Percentiles rank a stretch among this genome's conserved stretches.
phyloP scores from a whole-genome alignment of 2,797 vertebrate genomes.

The Chromobotia macracanthus region DNA sequence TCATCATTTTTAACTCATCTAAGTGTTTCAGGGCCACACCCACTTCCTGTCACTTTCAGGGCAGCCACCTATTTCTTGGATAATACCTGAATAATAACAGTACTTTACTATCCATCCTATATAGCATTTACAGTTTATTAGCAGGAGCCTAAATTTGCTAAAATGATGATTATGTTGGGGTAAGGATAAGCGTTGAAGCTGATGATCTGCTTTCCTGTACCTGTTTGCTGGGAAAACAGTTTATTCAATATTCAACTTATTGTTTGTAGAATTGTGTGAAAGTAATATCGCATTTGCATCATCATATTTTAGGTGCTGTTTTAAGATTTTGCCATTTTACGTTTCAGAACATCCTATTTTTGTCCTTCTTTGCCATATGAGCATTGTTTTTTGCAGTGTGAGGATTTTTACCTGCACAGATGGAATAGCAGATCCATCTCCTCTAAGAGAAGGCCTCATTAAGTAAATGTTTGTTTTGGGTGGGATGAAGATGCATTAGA shows the following conservation, averaged over 20 bases:
- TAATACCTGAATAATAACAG: too few relatives aligned
- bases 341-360: too few relatives aligned
- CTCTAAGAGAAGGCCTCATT: neutral
- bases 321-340: too few relatives aligned
- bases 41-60: neutral
- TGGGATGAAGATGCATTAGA: conserved; percentile 17
- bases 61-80: conserved; percentile 4
- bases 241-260: too few relatives aligned
- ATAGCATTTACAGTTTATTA: conserved; percentile 20
- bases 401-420: neutral
- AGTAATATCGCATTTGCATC: too few relatives aligned
- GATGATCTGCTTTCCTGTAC: neutral
- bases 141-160: neutral
- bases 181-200: neutral
- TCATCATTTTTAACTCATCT: neutral
- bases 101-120: too few relatives aligned
- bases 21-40: neutral
- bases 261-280: too few relatives aligned
- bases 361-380: too few relatives aligned
- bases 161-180: conserved; percentile 4
- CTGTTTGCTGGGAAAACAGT: neutral
- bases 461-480: conserved; percentile 24
- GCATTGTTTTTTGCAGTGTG: neutral
- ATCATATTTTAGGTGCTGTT: too few relatives aligned
- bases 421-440: neutral